Conservation (phyloP, 1,140 invertebrate genomes). For the Rhagoletis zephyria region DNA sequence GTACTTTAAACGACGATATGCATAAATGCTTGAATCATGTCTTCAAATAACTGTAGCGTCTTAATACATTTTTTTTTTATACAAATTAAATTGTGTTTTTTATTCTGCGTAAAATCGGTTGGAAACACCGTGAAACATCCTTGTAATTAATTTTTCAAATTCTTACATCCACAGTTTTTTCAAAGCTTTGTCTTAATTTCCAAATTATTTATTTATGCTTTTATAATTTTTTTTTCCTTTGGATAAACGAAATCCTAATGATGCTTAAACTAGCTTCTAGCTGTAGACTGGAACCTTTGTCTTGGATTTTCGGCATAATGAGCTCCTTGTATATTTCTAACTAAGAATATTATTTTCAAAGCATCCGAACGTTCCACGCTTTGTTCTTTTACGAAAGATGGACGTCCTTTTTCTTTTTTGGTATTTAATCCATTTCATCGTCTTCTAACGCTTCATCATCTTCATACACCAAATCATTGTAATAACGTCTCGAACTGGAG, state of each 20-base stretch:
- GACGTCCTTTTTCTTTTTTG: neutral
- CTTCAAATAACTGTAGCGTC: neutral
- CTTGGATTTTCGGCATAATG: neutral
- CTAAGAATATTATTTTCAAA: neutral
- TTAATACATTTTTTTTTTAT: neutral
- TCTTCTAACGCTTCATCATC: constrained; percentile 68
- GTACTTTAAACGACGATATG: too few species aligned
- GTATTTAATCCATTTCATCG: constrained; percentile 61
- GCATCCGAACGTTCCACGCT: neutral
- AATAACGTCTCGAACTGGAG: constrained; percentile 58
- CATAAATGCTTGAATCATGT: neutral
- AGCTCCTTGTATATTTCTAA: neutral
- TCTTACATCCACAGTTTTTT: too few species aligned
- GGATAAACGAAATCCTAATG: constrained; percentile 4
- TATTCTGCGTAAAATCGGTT: neutral
- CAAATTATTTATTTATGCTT: neutral
- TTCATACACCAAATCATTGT: constrained; percentile 63
- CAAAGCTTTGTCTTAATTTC: too few species aligned
- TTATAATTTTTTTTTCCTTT: neutral
- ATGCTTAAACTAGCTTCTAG: neutral
- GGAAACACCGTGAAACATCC: neutral
- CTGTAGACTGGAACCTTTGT: neutral
- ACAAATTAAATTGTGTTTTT: neutral
- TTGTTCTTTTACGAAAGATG: neutral
- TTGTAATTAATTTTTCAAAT: neutral